A percentile compares a stretch with the other conserved stretches of the same genome.
These are phyloP conservation scores for Orgyia antiqua DNA, from an alignment of 2,888 invertebrate genomes.

Conservation along the genomic window DNA sequence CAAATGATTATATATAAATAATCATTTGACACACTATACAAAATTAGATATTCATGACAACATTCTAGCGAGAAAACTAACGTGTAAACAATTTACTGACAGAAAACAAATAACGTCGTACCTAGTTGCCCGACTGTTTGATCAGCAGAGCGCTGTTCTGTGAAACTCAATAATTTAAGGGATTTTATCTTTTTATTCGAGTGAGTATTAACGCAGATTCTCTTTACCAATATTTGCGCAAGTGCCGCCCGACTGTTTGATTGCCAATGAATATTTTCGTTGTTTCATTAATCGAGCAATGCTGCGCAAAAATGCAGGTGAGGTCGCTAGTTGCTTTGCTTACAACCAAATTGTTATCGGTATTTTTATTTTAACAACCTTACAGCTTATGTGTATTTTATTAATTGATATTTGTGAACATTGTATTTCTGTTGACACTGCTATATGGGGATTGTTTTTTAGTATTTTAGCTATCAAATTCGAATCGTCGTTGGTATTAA, in stretches of 20 bases:
- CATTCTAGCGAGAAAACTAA: no score
- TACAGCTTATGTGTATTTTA: constrained; percentile 27
- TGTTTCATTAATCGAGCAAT: constrained; percentile 44
- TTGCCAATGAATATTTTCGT: constrained; percentile 50
- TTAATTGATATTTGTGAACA: constrained; percentile 38
- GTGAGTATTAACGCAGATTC: constrained; percentile 41
- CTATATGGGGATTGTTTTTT: constrained; percentile 36
- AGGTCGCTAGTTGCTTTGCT: constrained; percentile 28
- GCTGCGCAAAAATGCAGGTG: constrained; percentile 32
- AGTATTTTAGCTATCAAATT: no score
- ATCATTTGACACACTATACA: no score
- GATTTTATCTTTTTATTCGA: constrained; percentile 30
- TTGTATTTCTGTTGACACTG: constrained; percentile 38
- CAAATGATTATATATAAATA: no score
- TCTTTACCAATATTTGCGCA: constrained; percentile 47
- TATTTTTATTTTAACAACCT: constrained; percentile 23
- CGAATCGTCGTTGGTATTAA: no score
- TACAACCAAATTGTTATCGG: constrained; percentile 27
- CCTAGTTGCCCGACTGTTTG: no score
- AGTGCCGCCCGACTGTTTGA: constrained; percentile 42
- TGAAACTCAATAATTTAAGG: no score
- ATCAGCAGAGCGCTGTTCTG: not conserved
- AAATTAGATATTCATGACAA: no score
- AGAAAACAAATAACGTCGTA: no score
- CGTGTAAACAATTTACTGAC: no score